These are phyloP conservation scores for Lagopus muta DNA, from an alignment of 2,113 vertebrate genomes.

Conservation along the genomic window DNA sequence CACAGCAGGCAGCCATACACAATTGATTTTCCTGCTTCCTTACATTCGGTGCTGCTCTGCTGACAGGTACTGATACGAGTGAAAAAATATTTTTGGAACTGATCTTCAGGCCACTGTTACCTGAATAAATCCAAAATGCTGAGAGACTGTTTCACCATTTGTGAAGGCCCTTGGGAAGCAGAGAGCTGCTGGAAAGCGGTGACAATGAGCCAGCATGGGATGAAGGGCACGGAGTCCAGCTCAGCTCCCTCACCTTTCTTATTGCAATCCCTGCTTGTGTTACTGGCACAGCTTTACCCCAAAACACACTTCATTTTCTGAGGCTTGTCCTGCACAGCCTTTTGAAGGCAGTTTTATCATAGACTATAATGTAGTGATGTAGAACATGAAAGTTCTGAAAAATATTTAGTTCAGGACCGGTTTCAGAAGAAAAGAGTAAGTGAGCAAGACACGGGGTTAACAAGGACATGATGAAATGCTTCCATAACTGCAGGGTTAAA, in stretches of 20 bases:
- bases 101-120: background rate
- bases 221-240: background rate
- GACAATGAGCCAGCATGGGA: background rate
- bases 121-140: background rate
- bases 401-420: background rate
- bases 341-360: background rate
- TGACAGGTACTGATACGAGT: conserved; percentile 11
- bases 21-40: conserved; percentile 35
- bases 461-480: background rate
- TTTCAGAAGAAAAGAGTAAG: background rate
- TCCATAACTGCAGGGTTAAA: background rate
- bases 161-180: background rate
- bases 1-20: background rate
- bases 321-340: background rate
- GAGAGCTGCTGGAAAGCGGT: background rate
- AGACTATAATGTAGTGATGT: background rate
- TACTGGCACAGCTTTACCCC: background rate
- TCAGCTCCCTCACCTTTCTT: background rate
- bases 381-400: background rate
- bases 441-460: background rate
- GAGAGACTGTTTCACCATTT: background rate
- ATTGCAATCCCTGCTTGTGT: background rate
- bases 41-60: background rate
- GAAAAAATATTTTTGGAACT: conserved; percentile 6
- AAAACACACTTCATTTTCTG: background rate